Evolutionary conservation across 2,888 invertebrate species (phyloP).

Genomic region (Liodrosophila aerea): DNA sequence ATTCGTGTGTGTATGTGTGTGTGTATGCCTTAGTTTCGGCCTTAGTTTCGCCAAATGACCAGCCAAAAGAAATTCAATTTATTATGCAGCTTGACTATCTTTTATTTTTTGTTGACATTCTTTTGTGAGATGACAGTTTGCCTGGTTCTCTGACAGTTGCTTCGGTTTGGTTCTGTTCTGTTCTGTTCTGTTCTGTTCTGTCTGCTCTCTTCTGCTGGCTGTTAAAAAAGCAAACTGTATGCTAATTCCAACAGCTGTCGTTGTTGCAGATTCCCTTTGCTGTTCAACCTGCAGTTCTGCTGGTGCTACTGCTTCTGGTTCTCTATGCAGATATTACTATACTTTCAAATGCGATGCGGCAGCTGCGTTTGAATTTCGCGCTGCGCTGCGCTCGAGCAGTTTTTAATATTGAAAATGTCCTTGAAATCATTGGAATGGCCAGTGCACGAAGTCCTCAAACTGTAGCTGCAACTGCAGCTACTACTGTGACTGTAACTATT

Average conservation of each 20-base stretch:
- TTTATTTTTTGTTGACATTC: conserved; percentile 34
- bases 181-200: no score
- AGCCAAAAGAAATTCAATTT: conserved; percentile 71
- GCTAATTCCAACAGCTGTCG: conserved; percentile 72
- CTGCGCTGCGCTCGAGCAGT: conserved; percentile 61
- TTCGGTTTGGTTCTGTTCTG: no score
- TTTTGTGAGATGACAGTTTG: conserved; percentile 45
- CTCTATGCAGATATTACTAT: conserved; percentile 24
- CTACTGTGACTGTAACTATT: conserved; percentile 45
- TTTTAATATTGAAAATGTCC: conserved; percentile 71
- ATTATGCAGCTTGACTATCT: conserved; percentile 67
- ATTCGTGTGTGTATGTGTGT: conserved; percentile 37
- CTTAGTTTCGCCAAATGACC: conserved; percentile 65
- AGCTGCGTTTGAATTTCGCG: conserved; percentile 75
- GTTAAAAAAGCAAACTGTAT: conserved; percentile 45
- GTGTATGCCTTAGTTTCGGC: conserved; percentile 56
- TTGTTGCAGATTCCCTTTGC: conserved; percentile 51
- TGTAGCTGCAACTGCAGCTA: no score
- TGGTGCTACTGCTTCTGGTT: conserved; percentile 6
- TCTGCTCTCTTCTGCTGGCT: conserved; percentile 17
- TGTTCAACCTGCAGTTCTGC: conserved; percentile 17
- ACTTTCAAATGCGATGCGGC: conserved; percentile 53
- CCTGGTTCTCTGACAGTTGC: conserved; percentile 49
- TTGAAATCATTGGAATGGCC: conserved; percentile 57
- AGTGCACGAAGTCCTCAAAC: conserved; percentile 17